Conservation (phyloP, 2,888 invertebrate genomes). For the Heliconius ethilla region DNA sequence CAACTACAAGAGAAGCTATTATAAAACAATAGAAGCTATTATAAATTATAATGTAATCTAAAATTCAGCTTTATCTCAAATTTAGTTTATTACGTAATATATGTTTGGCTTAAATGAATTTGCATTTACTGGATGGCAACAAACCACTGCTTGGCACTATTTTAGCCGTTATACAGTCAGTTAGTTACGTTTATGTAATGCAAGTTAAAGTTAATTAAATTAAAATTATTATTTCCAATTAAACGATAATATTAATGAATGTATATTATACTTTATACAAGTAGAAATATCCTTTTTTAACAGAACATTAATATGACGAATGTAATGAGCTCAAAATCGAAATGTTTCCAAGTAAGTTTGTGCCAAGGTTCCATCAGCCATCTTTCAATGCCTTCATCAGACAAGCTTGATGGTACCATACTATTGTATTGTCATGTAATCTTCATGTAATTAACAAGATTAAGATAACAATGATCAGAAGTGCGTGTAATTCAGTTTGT, state of each 20-base stretch:
- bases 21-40: neutral
- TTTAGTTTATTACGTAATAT: constrained; percentile 12
- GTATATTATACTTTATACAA: no score
- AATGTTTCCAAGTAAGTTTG: no score
- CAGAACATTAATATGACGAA: no score
- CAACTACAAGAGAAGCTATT: neutral
- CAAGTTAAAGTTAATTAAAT: neutral
- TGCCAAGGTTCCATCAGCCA: no score
- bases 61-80: constrained; percentile 8
- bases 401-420: no score
- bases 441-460: no score
- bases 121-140: neutral
- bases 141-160: neutral
- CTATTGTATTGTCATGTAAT: no score
- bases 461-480: no score
- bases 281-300: neutral
- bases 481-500: no score
- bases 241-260: no score
- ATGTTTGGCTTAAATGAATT: constrained; percentile 20
- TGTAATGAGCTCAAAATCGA: no score
- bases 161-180: neutral
- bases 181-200: neutral
- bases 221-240: neutral
- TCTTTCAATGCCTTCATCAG: no score
- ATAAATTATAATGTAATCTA: neutral